Conservation (phyloP, 2,888 invertebrate genomes). For the Tenthredo notha region DNA sequence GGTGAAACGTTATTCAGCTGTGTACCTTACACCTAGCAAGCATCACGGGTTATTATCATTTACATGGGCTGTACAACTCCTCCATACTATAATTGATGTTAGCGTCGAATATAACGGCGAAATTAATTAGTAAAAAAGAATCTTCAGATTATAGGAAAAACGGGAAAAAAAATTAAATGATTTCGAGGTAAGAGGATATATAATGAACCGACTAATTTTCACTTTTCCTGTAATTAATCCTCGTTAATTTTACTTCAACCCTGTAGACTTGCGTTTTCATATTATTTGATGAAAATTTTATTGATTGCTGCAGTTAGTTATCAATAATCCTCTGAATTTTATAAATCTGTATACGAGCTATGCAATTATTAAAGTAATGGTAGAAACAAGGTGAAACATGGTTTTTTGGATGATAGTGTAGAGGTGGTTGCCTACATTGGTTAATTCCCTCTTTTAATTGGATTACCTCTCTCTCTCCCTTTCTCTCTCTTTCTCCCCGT, state of each 20-base stretch:
- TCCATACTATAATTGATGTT: neutral
- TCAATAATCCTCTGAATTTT: neutral
- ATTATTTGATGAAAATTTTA: neutral
- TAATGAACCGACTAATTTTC: neutral
- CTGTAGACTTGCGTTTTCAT: neutral
- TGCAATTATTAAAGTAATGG: neutral
- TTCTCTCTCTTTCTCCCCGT: neutral
- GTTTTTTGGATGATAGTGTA: neutral
- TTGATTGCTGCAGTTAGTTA: neutral
- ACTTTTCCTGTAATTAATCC: neutral
- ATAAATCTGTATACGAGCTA: neutral
- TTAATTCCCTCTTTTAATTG: conserved; percentile 52
- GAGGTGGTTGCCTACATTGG: conserved; percentile 25
- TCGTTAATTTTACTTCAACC: neutral
- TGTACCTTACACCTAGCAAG: neutral
- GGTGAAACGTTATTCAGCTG: conserved; percentile 3
- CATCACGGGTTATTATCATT: conserved; percentile 1
- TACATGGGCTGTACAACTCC: neutral
- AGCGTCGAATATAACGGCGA: neutral
- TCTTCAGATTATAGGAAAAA: neutral
- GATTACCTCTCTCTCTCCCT: neutral
- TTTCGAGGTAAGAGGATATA: neutral
- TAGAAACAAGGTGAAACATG: neutral
- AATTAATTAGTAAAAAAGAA: neutral
- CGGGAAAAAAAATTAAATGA: neutral